phyloP scores from a whole-genome alignment of 2,888 invertebrate genomes.

The Synergus itoensis region DNA sequence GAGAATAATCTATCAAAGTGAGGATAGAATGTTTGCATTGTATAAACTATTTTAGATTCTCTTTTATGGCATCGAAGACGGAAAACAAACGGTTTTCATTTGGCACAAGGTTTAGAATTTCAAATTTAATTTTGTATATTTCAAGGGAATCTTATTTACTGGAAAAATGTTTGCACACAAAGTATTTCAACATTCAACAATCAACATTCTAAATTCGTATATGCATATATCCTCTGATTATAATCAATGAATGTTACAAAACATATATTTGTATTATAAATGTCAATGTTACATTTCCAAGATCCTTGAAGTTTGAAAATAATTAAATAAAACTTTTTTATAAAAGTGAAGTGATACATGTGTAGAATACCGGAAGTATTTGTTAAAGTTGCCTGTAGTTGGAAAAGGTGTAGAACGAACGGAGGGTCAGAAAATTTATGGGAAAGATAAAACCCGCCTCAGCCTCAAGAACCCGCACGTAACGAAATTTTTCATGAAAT shows the following conservation, averaged over 20 bases:
- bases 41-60: background rate
- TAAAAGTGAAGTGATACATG: background rate
- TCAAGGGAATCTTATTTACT: background rate
- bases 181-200: too few species aligned
- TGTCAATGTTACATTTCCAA: too few species aligned
- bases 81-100: too few species aligned
- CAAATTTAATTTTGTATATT: background rate
- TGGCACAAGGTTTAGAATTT: background rate
- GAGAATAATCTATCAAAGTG: background rate
- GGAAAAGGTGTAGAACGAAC: background rate
- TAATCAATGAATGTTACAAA: too few species aligned
- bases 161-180: too few species aligned
- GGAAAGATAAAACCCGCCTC: constrained; percentile 45
- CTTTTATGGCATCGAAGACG: background rate
- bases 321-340: background rate
- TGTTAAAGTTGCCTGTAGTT: background rate
- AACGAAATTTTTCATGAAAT: constrained; percentile 40
- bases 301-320: background rate
- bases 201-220: too few species aligned
- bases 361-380: background rate
- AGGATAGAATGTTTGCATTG: background rate
- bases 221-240: too few species aligned
- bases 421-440: constrained; percentile 52
- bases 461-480: constrained; percentile 13
- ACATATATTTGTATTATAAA: too few species aligned